Conservation (phyloP, 2,797 vertebrate species). For the Sebastiscus tertius region DNA sequence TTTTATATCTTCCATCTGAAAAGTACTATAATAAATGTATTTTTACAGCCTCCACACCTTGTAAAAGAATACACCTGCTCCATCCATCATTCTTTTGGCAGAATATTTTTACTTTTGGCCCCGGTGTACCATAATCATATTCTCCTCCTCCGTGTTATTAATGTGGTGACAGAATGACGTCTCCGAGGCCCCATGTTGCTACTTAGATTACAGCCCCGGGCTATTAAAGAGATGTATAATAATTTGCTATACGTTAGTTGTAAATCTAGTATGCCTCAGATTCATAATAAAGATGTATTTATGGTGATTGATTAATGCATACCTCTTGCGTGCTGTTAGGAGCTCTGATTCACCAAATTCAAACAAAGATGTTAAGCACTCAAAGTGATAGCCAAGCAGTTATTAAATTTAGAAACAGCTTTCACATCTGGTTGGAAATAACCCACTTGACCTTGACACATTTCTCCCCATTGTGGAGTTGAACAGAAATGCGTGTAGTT, state of each 20-base stretch:
- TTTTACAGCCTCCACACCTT: background rate
- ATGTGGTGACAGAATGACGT: slow-evolving; percentile 28
- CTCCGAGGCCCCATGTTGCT: slow-evolving; percentile 14
- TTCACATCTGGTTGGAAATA: slow-evolving; percentile 21
- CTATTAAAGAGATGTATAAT: slow-evolving; percentile 45
- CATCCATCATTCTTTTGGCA: slow-evolving; percentile 23
- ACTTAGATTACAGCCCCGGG: slow-evolving; percentile 35
- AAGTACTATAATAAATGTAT: slow-evolving; percentile 4
- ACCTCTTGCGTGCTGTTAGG: slow-evolving; percentile 19
- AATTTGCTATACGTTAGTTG: slow-evolving; percentile 35
- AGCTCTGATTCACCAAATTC: slow-evolving; percentile 46
- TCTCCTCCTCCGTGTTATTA: slow-evolving; percentile 41
- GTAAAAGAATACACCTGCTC: background rate
- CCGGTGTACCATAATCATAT: slow-evolving; percentile 29
- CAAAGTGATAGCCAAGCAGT: slow-evolving; percentile 14
- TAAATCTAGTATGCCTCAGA: slow-evolving; percentile 55
- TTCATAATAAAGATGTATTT: slow-evolving; percentile 49
- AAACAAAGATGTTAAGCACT: slow-evolving; percentile 32
- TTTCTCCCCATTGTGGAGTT: background rate
- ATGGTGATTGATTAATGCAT: slow-evolving; percentile 55
- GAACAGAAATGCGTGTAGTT: background rate
- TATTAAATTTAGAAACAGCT: slow-evolving; percentile 23
- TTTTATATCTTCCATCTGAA: background rate
- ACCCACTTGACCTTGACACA: slow-evolving; percentile 49
- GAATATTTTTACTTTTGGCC: slow-evolving; percentile 30